A percentile compares a stretch with the other conserved stretches of the same genome.
These are phyloP conservation scores for Acanthosepion esculentum DNA, from an alignment of 2,888 invertebrate genomes.

Conservation along the genomic window DNA sequence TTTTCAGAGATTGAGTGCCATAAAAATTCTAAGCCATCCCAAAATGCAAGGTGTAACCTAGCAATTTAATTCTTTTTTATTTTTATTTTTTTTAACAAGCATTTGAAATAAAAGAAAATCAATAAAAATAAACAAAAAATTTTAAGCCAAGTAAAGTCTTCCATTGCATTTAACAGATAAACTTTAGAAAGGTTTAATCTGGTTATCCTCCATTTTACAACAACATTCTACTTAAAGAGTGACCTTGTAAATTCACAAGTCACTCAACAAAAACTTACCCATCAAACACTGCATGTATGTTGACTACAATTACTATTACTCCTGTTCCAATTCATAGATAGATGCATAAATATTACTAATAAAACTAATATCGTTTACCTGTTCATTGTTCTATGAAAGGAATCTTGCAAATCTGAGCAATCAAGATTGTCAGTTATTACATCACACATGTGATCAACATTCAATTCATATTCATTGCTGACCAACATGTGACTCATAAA, in stretches of 20 bases:
- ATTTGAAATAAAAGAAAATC: not conserved
- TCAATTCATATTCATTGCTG: not conserved
- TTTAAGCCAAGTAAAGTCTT: conserved; percentile 43
- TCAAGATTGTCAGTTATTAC: not conserved
- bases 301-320: not conserved
- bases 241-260: not conserved
- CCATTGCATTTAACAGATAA: conserved; percentile 44
- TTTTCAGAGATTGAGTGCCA: not conserved
- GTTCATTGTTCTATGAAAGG: not conserved
- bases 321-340: not conserved
- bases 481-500: not conserved
- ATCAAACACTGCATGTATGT: conserved; percentile 8
- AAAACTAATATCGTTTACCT: not conserved
- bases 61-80: not conserved
- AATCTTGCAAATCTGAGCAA: too few relatives aligned
- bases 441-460: not conserved
- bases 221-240: not conserved
- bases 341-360: not conserved
- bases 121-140: not conserved
- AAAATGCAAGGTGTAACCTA: not conserved
- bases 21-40: not conserved
- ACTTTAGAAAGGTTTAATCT: not conserved
- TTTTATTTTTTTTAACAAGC: not conserved
- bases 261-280: not conserved
- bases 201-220: not conserved